Evolutionary conservation across 2,888 invertebrate species (phyloP).

Genomic region (Pycnomerus fuliginosus): DNA sequence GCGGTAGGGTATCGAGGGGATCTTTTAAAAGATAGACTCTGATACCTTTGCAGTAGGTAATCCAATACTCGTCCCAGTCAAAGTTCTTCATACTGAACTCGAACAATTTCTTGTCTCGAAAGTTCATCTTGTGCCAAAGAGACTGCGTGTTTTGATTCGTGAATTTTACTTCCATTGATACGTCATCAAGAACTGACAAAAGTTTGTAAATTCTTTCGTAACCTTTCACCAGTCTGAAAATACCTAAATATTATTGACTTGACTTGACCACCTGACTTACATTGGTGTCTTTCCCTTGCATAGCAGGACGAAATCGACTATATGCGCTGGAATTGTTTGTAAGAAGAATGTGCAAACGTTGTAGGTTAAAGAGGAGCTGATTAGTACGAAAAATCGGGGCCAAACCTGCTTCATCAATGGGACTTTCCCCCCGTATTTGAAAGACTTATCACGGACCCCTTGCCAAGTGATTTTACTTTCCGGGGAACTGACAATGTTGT

Average conservation of each 20-base stretch:
- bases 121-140: slow-evolving; percentile 58
- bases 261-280: neutral
- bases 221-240: slow-evolving; percentile 65
- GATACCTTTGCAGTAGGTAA: slow-evolving; percentile 70
- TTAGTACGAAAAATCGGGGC: no score
- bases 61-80: slow-evolving; percentile 72
- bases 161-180: slow-evolving; percentile 67
- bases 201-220: slow-evolving; percentile 81
- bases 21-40: slow-evolving; percentile 78
- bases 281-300: slow-evolving; percentile 4
- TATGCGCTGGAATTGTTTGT: slow-evolving; percentile 10
- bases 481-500: no score
- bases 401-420: no score
- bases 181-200: slow-evolving; percentile 69
- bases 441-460: no score
- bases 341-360: slow-evolving; percentile 2
- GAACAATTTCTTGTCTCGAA: slow-evolving; percentile 60
- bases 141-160: slow-evolving; percentile 62
- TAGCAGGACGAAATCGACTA: slow-evolving; percentile 6
- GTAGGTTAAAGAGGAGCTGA: no score
- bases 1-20: slow-evolving; percentile 66
- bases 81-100: slow-evolving; percentile 71
- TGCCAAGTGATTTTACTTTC: no score
- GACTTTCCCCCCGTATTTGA: no score
- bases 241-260: neutral